Evolutionary conservation across 2,797 vertebrate genomes (phyloP).

Genomic region (Urocyon cinereoargenteus): DNA sequence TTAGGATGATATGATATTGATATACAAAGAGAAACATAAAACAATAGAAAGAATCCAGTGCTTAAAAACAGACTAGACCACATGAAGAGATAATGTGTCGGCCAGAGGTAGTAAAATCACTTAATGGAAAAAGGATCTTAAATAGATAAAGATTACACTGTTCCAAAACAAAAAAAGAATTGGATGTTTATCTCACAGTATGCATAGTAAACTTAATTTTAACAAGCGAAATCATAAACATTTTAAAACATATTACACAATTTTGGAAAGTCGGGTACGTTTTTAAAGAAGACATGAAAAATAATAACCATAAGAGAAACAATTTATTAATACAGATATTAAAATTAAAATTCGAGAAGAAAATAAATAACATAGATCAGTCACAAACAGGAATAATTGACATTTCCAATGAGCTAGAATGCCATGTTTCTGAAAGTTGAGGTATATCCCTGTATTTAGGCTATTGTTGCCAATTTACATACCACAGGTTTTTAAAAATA

Average conservation of each 20-base stretch:
- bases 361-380: not conserved
- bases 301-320: not conserved
- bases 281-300: not conserved
- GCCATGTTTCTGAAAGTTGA: not conserved
- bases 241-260: not conserved
- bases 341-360: not conserved
- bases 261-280: not conserved
- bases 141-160: not conserved
- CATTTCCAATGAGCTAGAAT: not conserved
- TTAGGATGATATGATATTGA: not conserved
- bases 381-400: not conserved
- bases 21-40: not conserved
- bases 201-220: not conserved
- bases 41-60: not conserved
- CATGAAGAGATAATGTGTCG: not conserved
- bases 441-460: not conserved
- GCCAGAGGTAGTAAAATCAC: not conserved
- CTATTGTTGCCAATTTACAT: not conserved
- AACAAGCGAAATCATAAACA: not conserved
- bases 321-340: not conserved
- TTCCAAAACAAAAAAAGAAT: not conserved
- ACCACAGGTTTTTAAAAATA: not conserved
- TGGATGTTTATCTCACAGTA: not conserved
- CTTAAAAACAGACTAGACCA: not conserved
- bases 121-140: not conserved